Evolutionary conservation across 2,113 vertebrate species (phyloP), one percentile per base, ranked within the genome.

Genomic region (Cygnus buccinator): DNA sequence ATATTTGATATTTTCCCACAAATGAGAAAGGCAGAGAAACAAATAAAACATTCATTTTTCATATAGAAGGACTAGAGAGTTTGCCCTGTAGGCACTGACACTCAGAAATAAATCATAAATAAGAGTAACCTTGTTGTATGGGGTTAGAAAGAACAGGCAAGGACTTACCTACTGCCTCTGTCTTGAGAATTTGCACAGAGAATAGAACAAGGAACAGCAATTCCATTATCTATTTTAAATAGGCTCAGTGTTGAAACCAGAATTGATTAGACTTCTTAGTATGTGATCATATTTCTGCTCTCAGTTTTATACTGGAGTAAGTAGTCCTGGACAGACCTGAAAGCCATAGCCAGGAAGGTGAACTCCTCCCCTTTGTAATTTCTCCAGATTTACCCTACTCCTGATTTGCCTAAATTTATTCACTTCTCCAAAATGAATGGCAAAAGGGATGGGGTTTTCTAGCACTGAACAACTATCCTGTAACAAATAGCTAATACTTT

Each of bases 301-400:
- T 83, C 94, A 63, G 95, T 95, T 96, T 97, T 97, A 97, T 97
- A 97, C 82, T 58, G 96, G 93, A 95, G 83, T 93, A 72, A 93
- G 90, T 39, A 91, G 87, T 50, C 85, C 82, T 88, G 91, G 90
- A 95, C 93, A 95, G 92, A 94, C 94, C 94, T 94, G 94, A 97
- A 89, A 96, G 93, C 90, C 90, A 81, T 94, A 72, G 83, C 87
- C 80, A 93, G 97, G 95, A 93, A 92, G 90, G 94, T 95, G 93
- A 96, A 94, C 97, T 96, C 97, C 97, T 97, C 97, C 97, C 95
- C 94, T 93, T 97, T 96, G 92, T 90, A 68, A 94, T 95, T 95
- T 90, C 93, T 95, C 93, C 97, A 84, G 94, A 95, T 86, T 90
- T 79, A 68, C 67, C 85, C 74, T 61, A 84, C 78, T 93, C 89